Conservation (phyloP, 2,113 vertebrate species). For the Muscicapa adusta region DNA sequence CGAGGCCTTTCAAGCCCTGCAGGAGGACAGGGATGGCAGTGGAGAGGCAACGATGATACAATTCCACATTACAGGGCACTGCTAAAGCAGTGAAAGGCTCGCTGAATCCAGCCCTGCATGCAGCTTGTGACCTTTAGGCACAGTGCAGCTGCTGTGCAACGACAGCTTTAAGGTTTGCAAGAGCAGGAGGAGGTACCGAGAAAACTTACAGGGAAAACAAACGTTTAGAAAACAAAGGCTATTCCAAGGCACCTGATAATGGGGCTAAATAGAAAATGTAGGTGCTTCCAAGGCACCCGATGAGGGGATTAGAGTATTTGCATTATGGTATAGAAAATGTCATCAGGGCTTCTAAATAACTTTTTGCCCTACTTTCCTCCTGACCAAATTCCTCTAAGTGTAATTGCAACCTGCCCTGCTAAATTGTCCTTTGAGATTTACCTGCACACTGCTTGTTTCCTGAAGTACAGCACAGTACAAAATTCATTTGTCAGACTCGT, state of each 20-base stretch:
- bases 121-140: neutral
- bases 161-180: neutral
- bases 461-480: neutral
- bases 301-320: neutral
- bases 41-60: neutral
- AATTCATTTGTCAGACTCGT: fast-evolving
- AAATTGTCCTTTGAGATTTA: neutral
- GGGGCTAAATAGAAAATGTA: neutral
- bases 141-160: neutral
- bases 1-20: fast-evolving
- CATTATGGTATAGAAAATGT: neutral
- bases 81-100: neutral
- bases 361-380: neutral
- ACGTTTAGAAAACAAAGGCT: neutral
- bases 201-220: neutral
- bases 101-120: neutral
- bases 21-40: fast-evolving
- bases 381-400: neutral
- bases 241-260: neutral
- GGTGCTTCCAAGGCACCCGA: neutral
- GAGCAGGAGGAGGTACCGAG: fast-evolving
- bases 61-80: neutral
- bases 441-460: neutral
- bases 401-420: neutral
- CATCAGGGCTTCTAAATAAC: neutral